Evolutionary conservation across 2,797 vertebrate genomes (phyloP).

Genomic region (Pseudochromis fuscus): DNA sequence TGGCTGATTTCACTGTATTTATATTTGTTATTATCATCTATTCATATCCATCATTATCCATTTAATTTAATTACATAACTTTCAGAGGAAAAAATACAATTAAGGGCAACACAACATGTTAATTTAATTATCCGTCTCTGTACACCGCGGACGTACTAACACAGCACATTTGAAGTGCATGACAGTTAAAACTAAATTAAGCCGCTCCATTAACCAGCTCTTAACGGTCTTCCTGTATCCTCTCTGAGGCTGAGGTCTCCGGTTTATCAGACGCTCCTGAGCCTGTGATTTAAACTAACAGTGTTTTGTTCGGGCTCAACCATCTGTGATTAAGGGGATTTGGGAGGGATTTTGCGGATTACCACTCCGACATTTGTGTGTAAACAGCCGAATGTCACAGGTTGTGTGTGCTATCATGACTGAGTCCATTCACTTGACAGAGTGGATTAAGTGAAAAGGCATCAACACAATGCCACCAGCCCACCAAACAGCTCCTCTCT

Average conservation of each 20-base stretch:
- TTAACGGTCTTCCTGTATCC: slow-evolving; percentile 8
- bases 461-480: slow-evolving; percentile 35
- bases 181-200: slow-evolving; percentile 23
- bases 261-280: slow-evolving; percentile 48
- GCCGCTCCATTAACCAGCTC: slow-evolving; percentile 46
- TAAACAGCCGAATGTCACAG: slow-evolving; percentile 83
- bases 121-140: not conserved
- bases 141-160: not conserved
- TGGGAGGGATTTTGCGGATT: slow-evolving; percentile 81
- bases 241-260: slow-evolving; percentile 45
- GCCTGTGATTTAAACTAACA: slow-evolving; percentile 56
- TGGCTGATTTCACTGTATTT: no score
- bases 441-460: slow-evolving; percentile 74
- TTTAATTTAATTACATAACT: not conserved
- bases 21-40: not conserved
- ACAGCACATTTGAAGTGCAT: slow-evolving; percentile 16
- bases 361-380: slow-evolving; percentile 80
- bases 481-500: slow-evolving; percentile 36
- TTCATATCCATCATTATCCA: not conserved
- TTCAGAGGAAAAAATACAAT: not conserved
- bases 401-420: slow-evolving; percentile 77
- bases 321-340: slow-evolving; percentile 84
- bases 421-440: slow-evolving; percentile 68
- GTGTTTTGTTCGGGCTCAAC: slow-evolving; percentile 79
- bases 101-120: not conserved